Base-by-base conservation (phyloP, 1,140 invertebrate genomes). In the Hesperophylax magnus region DNA sequence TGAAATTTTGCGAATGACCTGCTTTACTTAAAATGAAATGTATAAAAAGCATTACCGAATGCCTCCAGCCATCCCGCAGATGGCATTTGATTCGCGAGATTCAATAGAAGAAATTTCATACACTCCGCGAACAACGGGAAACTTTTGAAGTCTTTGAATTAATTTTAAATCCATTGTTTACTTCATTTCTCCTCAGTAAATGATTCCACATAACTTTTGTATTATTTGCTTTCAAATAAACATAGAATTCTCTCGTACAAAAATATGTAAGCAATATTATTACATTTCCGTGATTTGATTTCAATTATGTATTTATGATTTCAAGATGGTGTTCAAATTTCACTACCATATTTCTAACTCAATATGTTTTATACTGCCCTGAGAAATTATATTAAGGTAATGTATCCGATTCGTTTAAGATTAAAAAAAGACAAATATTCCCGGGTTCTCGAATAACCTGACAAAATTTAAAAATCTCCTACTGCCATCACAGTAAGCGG, bases 1-100 rank as follows among this genome's bases (percentile, higher is more conserved):
- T 27, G 63, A 67, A 67, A 67, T 67, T 67, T 67, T 14, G 63
- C 63, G 63, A 67, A 67, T 67, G 63, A 67, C 22, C 63, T 67
- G 63, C 63, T 34, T 67, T 67, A 67, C 63, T 67, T 67, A 27
- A 27, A 27, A 47, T 47, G 3, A 47, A 47, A 14, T 47, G 63
- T 34, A 22, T 31, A n/a, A 34, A 67, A 31, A 67, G 17, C 31
- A 17, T 14, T 8, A n/a, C 17, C 63, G 17, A 34, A 67, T 34
- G 17, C 63, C 22, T 67, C 31, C 31, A 67, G 31, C 63, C 31
- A 17, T 67, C 15, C 0, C 39, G 63, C 63, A 67, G 24, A 31
- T 3, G 63, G 63, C 27, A 67, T 17, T 67, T 31, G 7, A 6
- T 31, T 31, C 63, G 63, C 17, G 27, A 17, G 17, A 67, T 67